Conservation (phyloP, 1,140 invertebrate species). For the Rhyacophila brunnea region DNA sequence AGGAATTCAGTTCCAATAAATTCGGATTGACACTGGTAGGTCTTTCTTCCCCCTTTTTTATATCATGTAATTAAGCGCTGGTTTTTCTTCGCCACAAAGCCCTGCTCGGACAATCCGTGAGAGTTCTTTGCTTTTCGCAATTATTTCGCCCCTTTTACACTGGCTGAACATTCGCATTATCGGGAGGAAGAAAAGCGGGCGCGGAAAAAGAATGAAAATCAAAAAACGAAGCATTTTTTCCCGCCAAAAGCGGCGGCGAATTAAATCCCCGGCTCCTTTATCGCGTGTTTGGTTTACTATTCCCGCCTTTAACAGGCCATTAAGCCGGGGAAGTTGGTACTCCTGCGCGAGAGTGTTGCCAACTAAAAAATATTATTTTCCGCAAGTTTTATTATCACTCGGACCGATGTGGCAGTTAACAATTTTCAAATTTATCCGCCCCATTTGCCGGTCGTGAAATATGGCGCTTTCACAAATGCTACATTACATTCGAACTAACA, state of each 20-base stretch:
- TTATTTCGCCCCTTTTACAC: conserved; percentile 4
- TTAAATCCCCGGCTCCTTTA: conserved; percentile 1
- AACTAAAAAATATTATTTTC: conserved; percentile 17
- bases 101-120: neutral
- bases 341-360: conserved; percentile 4
- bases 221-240: neutral
- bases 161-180: conserved; percentile 6
- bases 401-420: no score
- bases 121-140: neutral
- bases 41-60: no score
- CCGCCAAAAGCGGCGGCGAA: neutral
- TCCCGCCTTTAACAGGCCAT: conserved; percentile 19
- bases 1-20: no score
- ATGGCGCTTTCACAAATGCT: no score
- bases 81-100: neutral
- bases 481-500: no score
- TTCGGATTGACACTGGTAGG: no score
- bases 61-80: neutral
- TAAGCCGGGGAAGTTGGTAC: conserved; percentile 3
- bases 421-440: no score
- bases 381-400: conserved; percentile 2
- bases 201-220: no score
- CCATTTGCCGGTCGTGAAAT: no score
- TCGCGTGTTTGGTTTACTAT: conserved; percentile 15
- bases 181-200: neutral